Base-by-base conservation (phyloP, 1,140 invertebrate genomes). In the Drosophila mayri region DNA sequence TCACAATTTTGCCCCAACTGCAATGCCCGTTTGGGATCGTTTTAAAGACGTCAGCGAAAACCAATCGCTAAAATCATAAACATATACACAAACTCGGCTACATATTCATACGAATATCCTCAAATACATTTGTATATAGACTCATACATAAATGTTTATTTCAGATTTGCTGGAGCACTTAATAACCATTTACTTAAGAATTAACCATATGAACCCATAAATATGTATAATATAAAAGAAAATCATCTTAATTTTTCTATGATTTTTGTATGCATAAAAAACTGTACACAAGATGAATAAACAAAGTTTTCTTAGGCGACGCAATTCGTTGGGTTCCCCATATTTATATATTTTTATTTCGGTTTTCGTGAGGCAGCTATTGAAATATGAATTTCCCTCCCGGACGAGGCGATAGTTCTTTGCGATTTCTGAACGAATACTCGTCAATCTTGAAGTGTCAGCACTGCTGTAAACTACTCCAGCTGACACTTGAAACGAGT, bases 1-100 rank as follows among this genome's bases (percentile, higher is more conserved):
- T 94, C 94, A 57, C 95, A 96, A 74, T 94, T 94, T 73, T 96
- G 95, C 79, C 95, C 95, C 18, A 93, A 93, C 46, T 96, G 95
- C 77, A 93, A 93, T 16, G 83, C 93, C 4, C 95, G 93, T 68
- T 83, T 96, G 16, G 95, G 95, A 46, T 64, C 61, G 0, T 80
- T 76, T 43, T 85, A 43, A 67, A 35, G 52, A 50, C 22, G 30
- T 16, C 44, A 62, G 46, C 57, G 37, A 52, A 37, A 54, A 28
- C 37, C 9, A 37, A 11, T 43, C 22, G 41, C 44, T 14, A 25
- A 40, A 18, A 57, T 38, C 11, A 61, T 16, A 47, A 11, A 5
- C 25, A 25, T 25, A 4, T 4, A 52, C 43, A 55, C 28, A 65
- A 35, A 16, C 30, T 37, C 18, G 28, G n/a, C 49, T 35, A 41